Conservation (phyloP, 2,888 invertebrate genomes). For the Galerucella pusilla region DNA sequence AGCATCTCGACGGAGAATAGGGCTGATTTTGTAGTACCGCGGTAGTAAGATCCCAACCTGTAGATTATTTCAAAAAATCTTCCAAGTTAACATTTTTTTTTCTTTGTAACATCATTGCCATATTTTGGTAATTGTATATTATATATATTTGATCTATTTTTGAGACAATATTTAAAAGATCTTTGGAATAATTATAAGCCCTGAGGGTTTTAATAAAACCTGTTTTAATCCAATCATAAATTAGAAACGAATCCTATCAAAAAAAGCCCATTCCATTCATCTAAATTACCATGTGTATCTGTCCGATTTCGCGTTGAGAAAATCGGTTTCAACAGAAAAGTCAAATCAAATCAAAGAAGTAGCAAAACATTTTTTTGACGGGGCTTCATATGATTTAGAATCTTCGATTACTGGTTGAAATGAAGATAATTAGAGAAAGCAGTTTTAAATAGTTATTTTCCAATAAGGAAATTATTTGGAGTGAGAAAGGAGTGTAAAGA, state of each 20-base stretch:
- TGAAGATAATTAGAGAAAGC: too few species aligned
- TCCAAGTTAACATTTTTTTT: background rate
- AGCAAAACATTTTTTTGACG: background rate
- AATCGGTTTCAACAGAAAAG: background rate
- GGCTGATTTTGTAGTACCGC: too few species aligned
- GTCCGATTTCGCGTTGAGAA: background rate
- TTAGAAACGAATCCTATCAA: constrained; percentile 6
- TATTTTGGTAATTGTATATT: background rate
- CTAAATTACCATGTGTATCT: constrained; percentile 9
- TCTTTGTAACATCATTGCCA: background rate
- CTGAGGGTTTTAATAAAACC: background rate
- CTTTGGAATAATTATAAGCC: background rate
- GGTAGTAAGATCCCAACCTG: too few species aligned
- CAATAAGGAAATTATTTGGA: too few species aligned
- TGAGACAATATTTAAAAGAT: background rate
- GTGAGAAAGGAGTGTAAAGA: too few species aligned
- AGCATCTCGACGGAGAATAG: too few species aligned
- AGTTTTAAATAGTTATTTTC: too few species aligned
- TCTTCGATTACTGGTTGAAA: too few species aligned
- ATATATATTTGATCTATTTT: background rate
- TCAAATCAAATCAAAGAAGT: background rate
- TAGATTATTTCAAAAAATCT: too few species aligned
- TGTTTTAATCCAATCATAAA: constrained; percentile 15
- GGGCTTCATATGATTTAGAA: too few species aligned
- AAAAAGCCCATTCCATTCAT: constrained; percentile 1